A percentile compares a stretch with the other conserved stretches of the same genome.
phyloP scores from a whole-genome alignment of 2,888 invertebrate species.

The Euzetes globulus region DNA sequence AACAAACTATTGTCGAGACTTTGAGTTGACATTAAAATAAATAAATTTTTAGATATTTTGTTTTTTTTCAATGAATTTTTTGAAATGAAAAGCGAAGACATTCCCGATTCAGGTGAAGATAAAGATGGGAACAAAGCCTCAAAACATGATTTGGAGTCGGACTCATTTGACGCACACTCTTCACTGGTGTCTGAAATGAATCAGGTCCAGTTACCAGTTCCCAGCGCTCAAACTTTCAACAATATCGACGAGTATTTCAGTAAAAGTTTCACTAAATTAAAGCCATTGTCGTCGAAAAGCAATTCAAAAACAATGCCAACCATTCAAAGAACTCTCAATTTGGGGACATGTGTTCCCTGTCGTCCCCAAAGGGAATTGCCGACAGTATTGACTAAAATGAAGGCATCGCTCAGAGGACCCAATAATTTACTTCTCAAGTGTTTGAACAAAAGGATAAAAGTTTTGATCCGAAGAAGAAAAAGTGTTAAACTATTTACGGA shows the following conservation, averaged over 20 bases:
- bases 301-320: background rate
- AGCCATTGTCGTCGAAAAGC: background rate
- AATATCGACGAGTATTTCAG: conserved; percentile 37
- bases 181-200: conserved; percentile 31
- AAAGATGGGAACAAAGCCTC: no score
- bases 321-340: background rate
- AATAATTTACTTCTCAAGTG: conserved; percentile 8
- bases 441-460: conserved; percentile 25
- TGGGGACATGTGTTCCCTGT: background rate
- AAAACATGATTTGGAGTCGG: conserved; percentile 47
- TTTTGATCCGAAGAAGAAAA: conserved; percentile 33
- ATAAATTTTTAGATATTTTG: background rate
- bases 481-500: background rate
- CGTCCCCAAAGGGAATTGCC: background rate
- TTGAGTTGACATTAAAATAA: no score
- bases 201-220: conserved; percentile 5
- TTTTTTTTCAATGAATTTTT: background rate
- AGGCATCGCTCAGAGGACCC: conserved; percentile 27
- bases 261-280: conserved; percentile 34
- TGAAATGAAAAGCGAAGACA: background rate
- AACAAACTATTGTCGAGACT: no score
- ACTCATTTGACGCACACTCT: conserved; percentile 34
- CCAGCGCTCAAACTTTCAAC: conserved; percentile 37
- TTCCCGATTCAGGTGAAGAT: background rate
- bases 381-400: conserved; percentile 31